Evolutionary conservation across 2,797 vertebrate species (phyloP).

Genomic region (Lerista edwardsae): DNA sequence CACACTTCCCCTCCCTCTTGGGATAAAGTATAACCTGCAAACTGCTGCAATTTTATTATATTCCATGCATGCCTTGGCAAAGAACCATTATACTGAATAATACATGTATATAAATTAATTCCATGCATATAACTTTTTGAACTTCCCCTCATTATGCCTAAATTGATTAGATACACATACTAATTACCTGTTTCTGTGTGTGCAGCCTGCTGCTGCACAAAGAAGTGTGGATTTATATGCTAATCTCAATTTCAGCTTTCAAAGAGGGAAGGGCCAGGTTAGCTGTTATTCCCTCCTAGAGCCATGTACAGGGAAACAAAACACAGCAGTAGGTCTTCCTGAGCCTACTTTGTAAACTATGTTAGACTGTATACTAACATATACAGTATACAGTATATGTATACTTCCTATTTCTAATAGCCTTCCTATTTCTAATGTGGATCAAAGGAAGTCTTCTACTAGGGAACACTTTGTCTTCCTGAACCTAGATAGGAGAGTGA

Average conservation of each 20-base stretch:
- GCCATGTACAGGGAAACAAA: not conserved
- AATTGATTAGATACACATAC: not conserved
- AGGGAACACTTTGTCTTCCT: not conserved
- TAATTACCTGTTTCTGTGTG: too few relatives aligned
- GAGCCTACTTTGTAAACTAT: too few relatives aligned
- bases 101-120: not conserved
- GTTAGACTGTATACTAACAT: too few relatives aligned
- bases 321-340: too few relatives aligned
- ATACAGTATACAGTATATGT: too few relatives aligned
- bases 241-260: not conserved
- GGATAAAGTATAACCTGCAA: not conserved
- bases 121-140: too few relatives aligned
- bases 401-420: too few relatives aligned
- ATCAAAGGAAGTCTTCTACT: not conserved
- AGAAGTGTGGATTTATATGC: not conserved
- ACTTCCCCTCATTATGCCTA: not conserved
- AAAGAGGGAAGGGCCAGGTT: not conserved
- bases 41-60: accelerated
- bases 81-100: not conserved
- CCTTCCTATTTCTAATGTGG: not conserved
- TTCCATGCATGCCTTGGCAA: not conserved
- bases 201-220: not conserved
- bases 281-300: not conserved
- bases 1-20: not conserved
- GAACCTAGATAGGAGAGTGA: too few relatives aligned